phyloP scores from a whole-genome alignment of 2,113 vertebrate genomes.

The Dicerorhinus sumatrensis region DNA sequence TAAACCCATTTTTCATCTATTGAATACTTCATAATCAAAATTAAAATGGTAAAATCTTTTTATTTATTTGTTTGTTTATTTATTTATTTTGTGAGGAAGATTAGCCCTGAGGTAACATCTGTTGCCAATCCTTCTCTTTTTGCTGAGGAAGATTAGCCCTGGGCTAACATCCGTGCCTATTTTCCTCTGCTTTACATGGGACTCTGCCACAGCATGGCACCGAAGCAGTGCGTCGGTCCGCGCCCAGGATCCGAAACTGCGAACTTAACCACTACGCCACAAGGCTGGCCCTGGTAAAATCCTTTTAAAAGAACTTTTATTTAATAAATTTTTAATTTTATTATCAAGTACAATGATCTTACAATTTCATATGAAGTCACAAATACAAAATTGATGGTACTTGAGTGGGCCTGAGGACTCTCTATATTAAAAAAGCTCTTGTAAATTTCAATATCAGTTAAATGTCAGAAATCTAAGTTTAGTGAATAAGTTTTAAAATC shows the following conservation, averaged over 20 bases:
- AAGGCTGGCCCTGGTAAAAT: neutral
- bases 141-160: too few species aligned
- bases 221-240: too few species aligned
- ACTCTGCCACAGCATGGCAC: too few species aligned
- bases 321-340: neutral
- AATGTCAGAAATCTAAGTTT: conserved; percentile 12
- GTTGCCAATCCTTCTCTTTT: too few species aligned
- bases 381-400: neutral
- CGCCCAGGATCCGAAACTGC: too few species aligned
- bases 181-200: too few species aligned
- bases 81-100: too few species aligned
- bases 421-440: neutral
- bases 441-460: conserved; percentile 1
- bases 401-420: neutral
- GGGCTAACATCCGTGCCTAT: too few species aligned
- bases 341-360: neutral
- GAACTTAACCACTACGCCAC: too few species aligned
- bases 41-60: conserved; percentile 42
- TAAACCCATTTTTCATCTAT: neutral
- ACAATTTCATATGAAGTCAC: neutral
- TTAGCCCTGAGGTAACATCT: too few species aligned
- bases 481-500: conserved; percentile 64
- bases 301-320: neutral
- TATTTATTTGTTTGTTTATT: too few species aligned
- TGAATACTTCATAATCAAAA: conserved; percentile 6